phyloP scores from a whole-genome alignment of 2,888 invertebrate genomes.

The Desoria tigrina region DNA sequence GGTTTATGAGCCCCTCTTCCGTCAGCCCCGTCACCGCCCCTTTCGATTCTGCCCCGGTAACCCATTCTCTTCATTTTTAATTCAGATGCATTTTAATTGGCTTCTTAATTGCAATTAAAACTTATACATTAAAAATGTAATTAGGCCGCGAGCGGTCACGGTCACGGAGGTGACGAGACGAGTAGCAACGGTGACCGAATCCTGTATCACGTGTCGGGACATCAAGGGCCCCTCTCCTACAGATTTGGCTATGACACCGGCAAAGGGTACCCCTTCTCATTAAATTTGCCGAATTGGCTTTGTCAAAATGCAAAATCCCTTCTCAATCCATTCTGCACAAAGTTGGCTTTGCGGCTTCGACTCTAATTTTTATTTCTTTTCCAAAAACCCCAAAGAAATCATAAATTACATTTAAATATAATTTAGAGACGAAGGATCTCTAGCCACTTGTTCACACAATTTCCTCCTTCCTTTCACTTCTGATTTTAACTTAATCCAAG shows the following conservation, averaged over 20 bases:
- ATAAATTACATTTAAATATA: too few relatives aligned
- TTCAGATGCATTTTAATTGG: conserved; percentile 11
- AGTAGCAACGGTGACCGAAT: conserved; percentile 59
- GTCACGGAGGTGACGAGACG: conserved; percentile 31
- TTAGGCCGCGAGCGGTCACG: conserved; percentile 36
- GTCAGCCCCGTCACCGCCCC: conserved; percentile 29
- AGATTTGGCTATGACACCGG: conserved; percentile 83
- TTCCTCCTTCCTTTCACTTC: too few relatives aligned
- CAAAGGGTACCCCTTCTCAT: conserved; percentile 66
- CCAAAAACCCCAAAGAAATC: too few relatives aligned
- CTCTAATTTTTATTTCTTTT: background rate
- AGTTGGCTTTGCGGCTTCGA: too few relatives aligned
- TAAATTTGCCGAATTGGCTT: background rate
- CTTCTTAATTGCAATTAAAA: conserved; percentile 1
- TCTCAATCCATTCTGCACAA: too few relatives aligned
- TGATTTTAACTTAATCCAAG: too few relatives aligned
- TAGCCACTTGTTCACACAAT: too few relatives aligned
- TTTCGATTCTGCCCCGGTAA: conserved; percentile 40
- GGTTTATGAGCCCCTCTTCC: conserved; percentile 24
- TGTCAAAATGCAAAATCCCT: too few relatives aligned
- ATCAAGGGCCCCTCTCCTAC: conserved; percentile 78
- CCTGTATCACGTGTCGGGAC: conserved; percentile 75
- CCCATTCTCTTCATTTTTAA: background rate
- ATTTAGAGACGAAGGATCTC: too few relatives aligned
- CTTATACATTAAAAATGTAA: conserved; percentile 10